Conservation (phyloP, 2,888 invertebrate genomes). For the Diplolepis rosae region DNA sequence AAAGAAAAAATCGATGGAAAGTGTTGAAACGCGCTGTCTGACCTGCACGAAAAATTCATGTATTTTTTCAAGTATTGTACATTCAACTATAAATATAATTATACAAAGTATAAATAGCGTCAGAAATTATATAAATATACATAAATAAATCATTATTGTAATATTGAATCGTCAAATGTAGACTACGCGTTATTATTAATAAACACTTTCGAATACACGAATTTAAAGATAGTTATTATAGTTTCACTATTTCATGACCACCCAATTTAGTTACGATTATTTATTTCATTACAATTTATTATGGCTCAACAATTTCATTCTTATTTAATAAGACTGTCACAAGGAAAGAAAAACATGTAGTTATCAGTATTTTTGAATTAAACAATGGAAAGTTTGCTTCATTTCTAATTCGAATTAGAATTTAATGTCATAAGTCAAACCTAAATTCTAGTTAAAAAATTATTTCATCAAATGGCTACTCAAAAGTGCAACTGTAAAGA, state of each 20-base stretch:
- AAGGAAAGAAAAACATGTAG: background rate
- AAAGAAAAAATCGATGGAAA: background rate
- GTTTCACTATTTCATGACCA: no score
- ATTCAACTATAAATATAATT: constrained; percentile 47
- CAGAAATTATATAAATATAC: constrained; percentile 40
- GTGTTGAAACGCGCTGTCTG: constrained; percentile 42
- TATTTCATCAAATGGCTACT: no score
- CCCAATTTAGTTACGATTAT: no score
- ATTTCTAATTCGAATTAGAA: no score
- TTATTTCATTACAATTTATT: no score
- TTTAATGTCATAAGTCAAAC: no score
- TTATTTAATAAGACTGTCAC: no score
- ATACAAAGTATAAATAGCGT: constrained; percentile 46
- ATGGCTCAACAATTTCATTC: no score
- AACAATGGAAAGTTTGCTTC: constrained; percentile 5
- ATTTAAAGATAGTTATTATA: background rate
- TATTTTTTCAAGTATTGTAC: constrained; percentile 49
- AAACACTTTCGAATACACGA: constrained; percentile 40
- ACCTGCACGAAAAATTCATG: constrained; percentile 48
- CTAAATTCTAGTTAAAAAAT: no score
- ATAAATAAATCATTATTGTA: constrained; percentile 40
- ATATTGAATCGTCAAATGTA: constrained; percentile 44
- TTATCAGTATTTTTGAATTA: background rate
- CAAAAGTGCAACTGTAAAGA: constrained; percentile 55
- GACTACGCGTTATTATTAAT: constrained; percentile 45